phyloP scores from a whole-genome alignment of 2,888 invertebrate species.

The Molanna angustata region DNA sequence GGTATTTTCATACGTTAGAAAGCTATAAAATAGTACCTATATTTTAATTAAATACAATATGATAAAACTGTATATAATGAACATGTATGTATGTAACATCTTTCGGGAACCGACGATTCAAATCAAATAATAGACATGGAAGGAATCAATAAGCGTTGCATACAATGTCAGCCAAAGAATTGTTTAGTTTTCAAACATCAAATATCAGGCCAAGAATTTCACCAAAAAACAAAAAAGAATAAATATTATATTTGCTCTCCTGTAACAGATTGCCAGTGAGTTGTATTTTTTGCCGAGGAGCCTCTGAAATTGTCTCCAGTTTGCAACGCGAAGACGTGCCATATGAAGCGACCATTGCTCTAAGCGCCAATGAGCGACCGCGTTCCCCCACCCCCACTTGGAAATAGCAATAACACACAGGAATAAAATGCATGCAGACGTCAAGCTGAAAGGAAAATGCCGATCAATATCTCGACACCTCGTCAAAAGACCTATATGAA shows the following conservation, averaged over 20 bases:
- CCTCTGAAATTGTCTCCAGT: background rate
- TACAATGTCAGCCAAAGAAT: conserved; percentile 22
- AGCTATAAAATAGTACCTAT: too few relatives aligned
- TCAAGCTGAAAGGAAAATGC: background rate
- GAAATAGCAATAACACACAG: conserved; percentile 28
- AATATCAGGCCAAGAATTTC: background rate
- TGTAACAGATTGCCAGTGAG: background rate
- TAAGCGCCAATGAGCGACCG: conserved; percentile 15
- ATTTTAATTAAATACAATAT: too few relatives aligned
- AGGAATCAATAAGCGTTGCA: conserved; percentile 27
- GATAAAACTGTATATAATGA: too few relatives aligned
- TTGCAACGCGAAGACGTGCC: conserved; percentile 2
- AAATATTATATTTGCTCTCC: background rate
- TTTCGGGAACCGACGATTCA: conserved; percentile 8
- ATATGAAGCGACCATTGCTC: conserved; percentile 5
- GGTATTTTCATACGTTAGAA: too few relatives aligned
- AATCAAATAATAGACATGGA: conserved; percentile 24
- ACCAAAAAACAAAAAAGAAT: background rate
- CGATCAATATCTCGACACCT: too few relatives aligned
- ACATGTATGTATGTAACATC: too few relatives aligned
- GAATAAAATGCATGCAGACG: too few relatives aligned
- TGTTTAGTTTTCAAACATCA: background rate
- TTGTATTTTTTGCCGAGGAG: background rate
- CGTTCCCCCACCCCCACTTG: conserved; percentile 14
- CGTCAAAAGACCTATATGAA: too few relatives aligned